Evolutionary conservation across 2,113 vertebrate genomes (phyloP).

Genomic region (Eidolon helvum): DNA sequence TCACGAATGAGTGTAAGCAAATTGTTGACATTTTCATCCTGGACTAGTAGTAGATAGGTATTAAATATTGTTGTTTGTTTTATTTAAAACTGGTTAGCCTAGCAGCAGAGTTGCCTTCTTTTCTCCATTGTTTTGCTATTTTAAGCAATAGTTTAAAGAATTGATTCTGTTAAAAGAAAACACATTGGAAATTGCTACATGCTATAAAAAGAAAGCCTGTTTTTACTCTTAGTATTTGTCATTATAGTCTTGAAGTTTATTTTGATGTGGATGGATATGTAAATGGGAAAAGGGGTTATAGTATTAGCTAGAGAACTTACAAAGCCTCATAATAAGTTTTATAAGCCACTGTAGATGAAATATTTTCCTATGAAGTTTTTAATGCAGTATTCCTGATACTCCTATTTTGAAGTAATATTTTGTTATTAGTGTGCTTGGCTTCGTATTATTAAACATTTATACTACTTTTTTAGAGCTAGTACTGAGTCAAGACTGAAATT

Average conservation of each 20-base stretch:
- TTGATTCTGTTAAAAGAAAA: conserved; percentile 15
- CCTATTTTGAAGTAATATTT: not conserved
- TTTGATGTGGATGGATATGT: not conserved
- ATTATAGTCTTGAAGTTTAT: not conserved
- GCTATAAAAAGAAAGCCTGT: conserved; percentile 14
- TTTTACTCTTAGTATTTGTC: conserved; percentile 40
- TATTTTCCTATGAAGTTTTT: not conserved
- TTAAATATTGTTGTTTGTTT: not conserved
- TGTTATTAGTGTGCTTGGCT: not conserved
- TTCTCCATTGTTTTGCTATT: not conserved
- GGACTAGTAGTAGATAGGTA: not conserved
- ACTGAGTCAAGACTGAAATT: conserved; percentile 10
- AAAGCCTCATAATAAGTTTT: conserved; percentile 8
- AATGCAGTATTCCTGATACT: not conserved
- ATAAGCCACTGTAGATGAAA: not conserved
- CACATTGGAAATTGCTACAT: not conserved
- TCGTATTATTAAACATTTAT: not conserved
- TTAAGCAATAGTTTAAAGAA: conserved; percentile 37
- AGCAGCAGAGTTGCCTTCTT: not conserved
- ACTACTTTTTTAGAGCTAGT: not conserved
- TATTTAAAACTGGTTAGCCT: conserved; percentile 30
- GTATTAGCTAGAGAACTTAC: not conserved
- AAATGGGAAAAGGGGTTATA: not conserved
- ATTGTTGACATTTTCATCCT: conserved; percentile 26
- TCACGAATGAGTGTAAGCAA: conserved; percentile 20